Conservation (phyloP, 1,140 invertebrate genomes). For the Zaprionus camerounensis region DNA sequence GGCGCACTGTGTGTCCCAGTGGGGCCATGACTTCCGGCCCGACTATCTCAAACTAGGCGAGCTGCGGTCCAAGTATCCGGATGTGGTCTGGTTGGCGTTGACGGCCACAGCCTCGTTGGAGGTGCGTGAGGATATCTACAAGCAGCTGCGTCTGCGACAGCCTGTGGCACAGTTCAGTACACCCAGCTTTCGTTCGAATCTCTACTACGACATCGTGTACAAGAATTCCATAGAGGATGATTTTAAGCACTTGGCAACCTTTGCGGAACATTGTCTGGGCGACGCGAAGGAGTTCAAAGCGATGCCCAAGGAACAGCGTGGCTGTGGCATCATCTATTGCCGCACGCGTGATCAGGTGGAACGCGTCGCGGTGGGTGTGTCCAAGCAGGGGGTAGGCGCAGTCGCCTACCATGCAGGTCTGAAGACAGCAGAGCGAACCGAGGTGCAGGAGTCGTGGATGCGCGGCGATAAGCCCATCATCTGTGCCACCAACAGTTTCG, state of each 20-base stretch:
- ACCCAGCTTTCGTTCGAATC: slow-evolving; percentile 92
- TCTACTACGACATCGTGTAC: slow-evolving; percentile 94
- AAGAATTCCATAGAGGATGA: slow-evolving; percentile 92
- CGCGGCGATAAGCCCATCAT: slow-evolving; percentile 89
- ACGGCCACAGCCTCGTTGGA: slow-evolving; percentile 96
- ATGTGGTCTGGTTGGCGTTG: slow-evolving; percentile 94
- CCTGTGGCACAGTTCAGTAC: slow-evolving; percentile 87
- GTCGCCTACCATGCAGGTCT: slow-evolving; percentile 91
- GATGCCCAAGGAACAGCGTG: slow-evolving; percentile 85
- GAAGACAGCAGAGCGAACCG: slow-evolving; percentile 87
- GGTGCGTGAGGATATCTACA: slow-evolving; percentile 89
- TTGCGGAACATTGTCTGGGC: slow-evolving; percentile 84
- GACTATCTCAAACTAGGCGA: slow-evolving; percentile 95
- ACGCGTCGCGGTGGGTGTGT: slow-evolving; percentile 88
- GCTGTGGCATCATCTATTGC: slow-evolving; percentile 95
- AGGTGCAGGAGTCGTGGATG: slow-evolving; percentile 92
- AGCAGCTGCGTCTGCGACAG: slow-evolving; percentile 87
- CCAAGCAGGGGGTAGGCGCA: slow-evolving; percentile 87
- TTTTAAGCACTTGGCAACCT: slow-evolving; percentile 89
- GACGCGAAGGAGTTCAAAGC: slow-evolving; percentile 85
- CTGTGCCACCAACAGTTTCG: slow-evolving; percentile 92
- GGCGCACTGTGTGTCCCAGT: slow-evolving; percentile 98
- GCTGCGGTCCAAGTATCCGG: slow-evolving; percentile 88
- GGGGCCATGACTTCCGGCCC: slow-evolving; percentile 98
- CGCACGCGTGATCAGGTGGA: slow-evolving; percentile 93